Base-by-base conservation (phyloP, 1,140 invertebrate genomes). In the Phthorimaea operculella region DNA sequence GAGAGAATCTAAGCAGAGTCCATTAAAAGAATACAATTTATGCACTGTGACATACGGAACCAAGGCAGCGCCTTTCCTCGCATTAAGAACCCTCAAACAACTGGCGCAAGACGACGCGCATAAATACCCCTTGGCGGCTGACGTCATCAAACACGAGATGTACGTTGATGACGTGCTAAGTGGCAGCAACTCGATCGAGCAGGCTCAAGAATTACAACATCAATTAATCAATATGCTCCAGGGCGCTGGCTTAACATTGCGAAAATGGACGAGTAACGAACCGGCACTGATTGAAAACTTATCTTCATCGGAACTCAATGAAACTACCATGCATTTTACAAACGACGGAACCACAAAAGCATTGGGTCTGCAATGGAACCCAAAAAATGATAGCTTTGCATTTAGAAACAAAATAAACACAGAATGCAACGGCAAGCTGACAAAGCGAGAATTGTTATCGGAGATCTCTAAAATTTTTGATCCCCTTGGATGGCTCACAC, bases 401-500 rank as follows among this genome's bases (percentile, higher is more conserved):
- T 65, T 55, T 52, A 17, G 16, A 36, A 21, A 50, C 7, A 33
- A 12, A 36, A 5, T 33, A 17, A 14, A 28, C 2, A 4, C 34
- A 11, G 28, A 18, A 4, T 4, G 4, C n/a, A 34, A 12, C 8
- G n/a, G 8, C 33, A 34, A 42, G 11, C 15, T 14, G 5, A 64
- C 64, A 4, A 71, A 74, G 55, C 28, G 63, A 11, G 14, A 47
- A 54, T 18, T 57, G 18, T 45, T 66, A 48, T 65, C 61, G 33
- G 54, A 63, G 3, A 63, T 69, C n/a, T 63, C 67, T 4, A 66
- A 72, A 62, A 52, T 79, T 4, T 81, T 67, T 48, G 75, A 83
- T 52, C 71, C 72, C 0, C 48, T 75, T 7, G 83, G 81, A 18
- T 64, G 74, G 39, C 18, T 85, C 4, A 62, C 69, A 7, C 83